Base-by-base conservation (phyloP, 1,140 invertebrate species). In the Papilio dardanus region DNA sequence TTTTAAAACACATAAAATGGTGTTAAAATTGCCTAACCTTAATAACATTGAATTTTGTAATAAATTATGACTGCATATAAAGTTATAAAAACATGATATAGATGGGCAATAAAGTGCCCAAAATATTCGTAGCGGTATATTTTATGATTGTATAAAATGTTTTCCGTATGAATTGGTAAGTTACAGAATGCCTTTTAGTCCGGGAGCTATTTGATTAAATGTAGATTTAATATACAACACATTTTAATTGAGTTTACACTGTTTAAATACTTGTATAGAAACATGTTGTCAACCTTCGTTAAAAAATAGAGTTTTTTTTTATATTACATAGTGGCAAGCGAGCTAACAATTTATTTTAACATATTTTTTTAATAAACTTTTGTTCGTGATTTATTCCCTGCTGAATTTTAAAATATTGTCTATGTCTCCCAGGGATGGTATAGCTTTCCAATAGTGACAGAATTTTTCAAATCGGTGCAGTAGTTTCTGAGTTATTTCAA, bases 41-140 rank as follows among this genome's bases (percentile, higher is more conserved):
- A 62, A 62, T 62, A 58, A 14, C 24, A 28, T 62, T 5, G 3
- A 28, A 62, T 14, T 50, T 62, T 62, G 21, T 28, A 62, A 62
- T 12, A 62, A 30, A 62, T 62, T 30, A 62, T 62, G 24, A 12
- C 24, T 62, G 54, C 24, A 62, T 28, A 24, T 62, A 62, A 28
- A 62, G 54, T 62, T 62, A 62, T 62, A 30, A 62, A 54, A 62
- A 62, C 54, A 62, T 28, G 54, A 62, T 28, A 62, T 62, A 28
- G 24, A 62, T 62, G 54, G 54, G 54, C 24, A 62, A 30, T 62
- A 62, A 62, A 62, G 12, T 62, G 54, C 24, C 54, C 24, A 30
- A 58, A 58, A 58, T 58, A 58, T 24, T 30, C 54, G 24, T 28
- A 58, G 21, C 54, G 54, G 12, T 58, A 58, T 58, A 58, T 58